Evolutionary conservation across 2,113 vertebrate species (phyloP).

Genomic region (Crocuta crocuta): DNA sequence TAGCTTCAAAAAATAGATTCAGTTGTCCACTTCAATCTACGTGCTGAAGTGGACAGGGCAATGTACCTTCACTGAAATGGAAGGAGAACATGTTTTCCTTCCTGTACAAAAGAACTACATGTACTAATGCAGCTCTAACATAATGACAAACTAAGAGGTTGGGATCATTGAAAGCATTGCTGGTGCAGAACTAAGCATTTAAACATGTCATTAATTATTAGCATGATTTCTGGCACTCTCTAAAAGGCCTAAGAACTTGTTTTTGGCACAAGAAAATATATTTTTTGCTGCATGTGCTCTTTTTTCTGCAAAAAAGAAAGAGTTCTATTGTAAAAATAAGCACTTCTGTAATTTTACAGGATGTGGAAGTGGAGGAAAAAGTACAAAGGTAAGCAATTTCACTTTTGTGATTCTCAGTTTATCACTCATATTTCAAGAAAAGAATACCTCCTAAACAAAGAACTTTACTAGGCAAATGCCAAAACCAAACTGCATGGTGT

Average conservation of each 20-base stretch:
- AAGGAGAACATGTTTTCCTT: background rate
- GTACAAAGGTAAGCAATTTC: constrained; percentile 66
- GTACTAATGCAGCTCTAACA: background rate
- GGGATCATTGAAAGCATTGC: background rate
- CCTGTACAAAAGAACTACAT: background rate
- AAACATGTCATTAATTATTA: constrained; percentile 29
- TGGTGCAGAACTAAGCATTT: background rate
- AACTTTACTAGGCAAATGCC: background rate
- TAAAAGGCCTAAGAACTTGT: background rate
- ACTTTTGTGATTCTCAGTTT: constrained; percentile 6
- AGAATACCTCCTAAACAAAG: constrained; percentile 32
- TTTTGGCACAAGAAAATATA: constrained; percentile 52
- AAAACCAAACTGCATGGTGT: rapidly evolving
- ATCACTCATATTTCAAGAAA: constrained; percentile 37
- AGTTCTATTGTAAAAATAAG: constrained; percentile 66
- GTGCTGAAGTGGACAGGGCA: background rate
- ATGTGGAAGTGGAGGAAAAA: constrained; percentile 34
- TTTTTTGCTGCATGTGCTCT: constrained; percentile 59
- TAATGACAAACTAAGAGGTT: background rate
- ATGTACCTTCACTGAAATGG: background rate
- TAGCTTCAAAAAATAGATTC: background rate
- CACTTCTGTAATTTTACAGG: constrained; percentile 60
- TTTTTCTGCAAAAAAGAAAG: background rate
- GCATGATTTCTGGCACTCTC: constrained; percentile 36
- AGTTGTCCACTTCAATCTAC: background rate